Percentiles rank a stretch among this genome's conserved stretches.
These are phyloP conservation scores for Oscheius sp. DNA, from an alignment of 2,888 invertebrate species.

Conservation along the genomic window DNA sequence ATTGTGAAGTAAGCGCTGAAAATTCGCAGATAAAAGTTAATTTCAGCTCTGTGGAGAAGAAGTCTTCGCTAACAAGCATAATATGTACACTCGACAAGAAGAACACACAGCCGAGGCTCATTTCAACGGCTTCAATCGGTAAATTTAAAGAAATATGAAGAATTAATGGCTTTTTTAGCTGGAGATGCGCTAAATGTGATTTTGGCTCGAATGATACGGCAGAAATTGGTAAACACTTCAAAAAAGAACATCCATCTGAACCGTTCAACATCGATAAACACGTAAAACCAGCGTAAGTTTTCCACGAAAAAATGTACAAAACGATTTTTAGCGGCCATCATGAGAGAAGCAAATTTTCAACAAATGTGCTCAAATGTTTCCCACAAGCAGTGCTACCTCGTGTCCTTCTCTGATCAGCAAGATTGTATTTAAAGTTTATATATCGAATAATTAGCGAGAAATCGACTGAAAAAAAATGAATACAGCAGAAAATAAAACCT, in stretches of 20 bases:
- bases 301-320: neutral
- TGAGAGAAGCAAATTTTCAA: neutral
- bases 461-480: too few species aligned
- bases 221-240: neutral
- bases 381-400: neutral
- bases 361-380: neutral
- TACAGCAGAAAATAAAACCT: slow-evolving; percentile 4
- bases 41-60: slow-evolving; percentile 13
- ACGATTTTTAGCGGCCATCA: neutral
- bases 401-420: neutral
- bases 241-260: neutral
- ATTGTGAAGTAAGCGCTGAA: neutral
- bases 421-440: too few species aligned
- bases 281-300: slow-evolving; percentile 2
- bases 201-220: neutral
- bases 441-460: neutral
- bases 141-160: neutral
- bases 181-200: neutral
- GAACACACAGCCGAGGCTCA: slow-evolving; percentile 1
- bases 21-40: neutral
- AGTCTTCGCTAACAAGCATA: neutral
- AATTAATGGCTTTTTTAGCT: neutral
- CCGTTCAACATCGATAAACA: neutral
- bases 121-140: neutral
- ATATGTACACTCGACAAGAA: neutral